Conservation (phyloP, 2,797 vertebrate genomes). For the Myotis planiceps region DNA sequence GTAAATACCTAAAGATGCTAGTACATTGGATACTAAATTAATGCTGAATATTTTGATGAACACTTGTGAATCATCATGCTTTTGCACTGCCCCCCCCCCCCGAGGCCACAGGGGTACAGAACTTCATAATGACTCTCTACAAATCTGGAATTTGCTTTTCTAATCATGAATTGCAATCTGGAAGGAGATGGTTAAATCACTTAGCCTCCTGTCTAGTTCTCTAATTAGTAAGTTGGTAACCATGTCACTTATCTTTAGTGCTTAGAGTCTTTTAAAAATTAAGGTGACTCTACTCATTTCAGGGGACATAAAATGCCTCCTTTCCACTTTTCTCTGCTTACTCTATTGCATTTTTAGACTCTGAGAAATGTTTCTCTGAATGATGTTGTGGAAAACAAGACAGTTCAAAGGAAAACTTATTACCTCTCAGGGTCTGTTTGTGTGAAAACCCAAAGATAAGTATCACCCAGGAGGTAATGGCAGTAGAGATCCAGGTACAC, state of each 20-base stretch:
- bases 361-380: slow-evolving; percentile 1
- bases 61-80: not conserved
- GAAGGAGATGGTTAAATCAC: not conserved
- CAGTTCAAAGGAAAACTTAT: not conserved
- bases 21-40: not conserved
- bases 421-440: not conserved
- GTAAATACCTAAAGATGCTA: not conserved
- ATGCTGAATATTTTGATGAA: not conserved
- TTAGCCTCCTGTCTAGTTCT: slow-evolving; percentile 4
- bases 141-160: slow-evolving; percentile 1
- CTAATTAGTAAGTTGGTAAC: slow-evolving; percentile 16
- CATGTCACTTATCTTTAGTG: not conserved
- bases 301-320: not conserved
- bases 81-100: not conserved
- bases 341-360: not conserved
- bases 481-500: too few relatives aligned
- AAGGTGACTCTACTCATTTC: not conserved
- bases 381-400: slow-evolving; percentile 9
- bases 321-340: not conserved
- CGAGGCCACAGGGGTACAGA: not conserved
- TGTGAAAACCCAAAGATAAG: not conserved
- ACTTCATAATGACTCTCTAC: not conserved
- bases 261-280: not conserved
- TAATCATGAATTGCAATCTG: not conserved
- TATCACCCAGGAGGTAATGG: not conserved